phyloP scores from a whole-genome alignment of 2,888 invertebrate species.

The Epistrophella euchroma region DNA sequence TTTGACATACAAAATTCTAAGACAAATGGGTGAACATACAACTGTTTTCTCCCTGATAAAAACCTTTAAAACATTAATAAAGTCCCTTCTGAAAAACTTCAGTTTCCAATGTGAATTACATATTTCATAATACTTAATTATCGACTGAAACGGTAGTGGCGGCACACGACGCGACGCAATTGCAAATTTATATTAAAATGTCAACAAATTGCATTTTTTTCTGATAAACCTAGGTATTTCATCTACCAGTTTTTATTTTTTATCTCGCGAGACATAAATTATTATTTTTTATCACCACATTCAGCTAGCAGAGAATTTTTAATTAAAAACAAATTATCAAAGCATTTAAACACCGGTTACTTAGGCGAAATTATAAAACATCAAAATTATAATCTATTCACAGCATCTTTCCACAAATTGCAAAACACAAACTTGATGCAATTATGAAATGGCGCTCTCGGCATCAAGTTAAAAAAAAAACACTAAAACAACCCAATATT shows the following conservation, averaged over 20 bases:
- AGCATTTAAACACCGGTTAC: constrained; percentile 34
- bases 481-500: background rate
- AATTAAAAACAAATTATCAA: constrained; percentile 62
- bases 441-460: constrained; percentile 10
- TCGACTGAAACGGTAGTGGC: background rate
- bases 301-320: constrained; percentile 8
- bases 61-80: too few relatives aligned
- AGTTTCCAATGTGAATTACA: background rate
- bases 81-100: too few relatives aligned
- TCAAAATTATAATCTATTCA: constrained; percentile 13
- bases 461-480: constrained; percentile 26
- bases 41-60: too few relatives aligned
- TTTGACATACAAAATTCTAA: too few relatives aligned
- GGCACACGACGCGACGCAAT: background rate
- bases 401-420: constrained; percentile 16
- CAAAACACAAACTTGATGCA: constrained; percentile 26
- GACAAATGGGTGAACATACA: too few relatives aligned
- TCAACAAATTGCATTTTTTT: constrained; percentile 26
- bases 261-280: constrained; percentile 8
- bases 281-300: constrained; percentile 7
- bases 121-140: constrained; percentile 16
- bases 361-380: constrained; percentile 7
- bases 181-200: constrained; percentile 10
- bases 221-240: background rate
- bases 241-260: background rate